These are phyloP conservation scores for Caenorhabditis briggsae DNA, from an alignment of 1,140 invertebrate species.

Conservation along the genomic window DNA sequence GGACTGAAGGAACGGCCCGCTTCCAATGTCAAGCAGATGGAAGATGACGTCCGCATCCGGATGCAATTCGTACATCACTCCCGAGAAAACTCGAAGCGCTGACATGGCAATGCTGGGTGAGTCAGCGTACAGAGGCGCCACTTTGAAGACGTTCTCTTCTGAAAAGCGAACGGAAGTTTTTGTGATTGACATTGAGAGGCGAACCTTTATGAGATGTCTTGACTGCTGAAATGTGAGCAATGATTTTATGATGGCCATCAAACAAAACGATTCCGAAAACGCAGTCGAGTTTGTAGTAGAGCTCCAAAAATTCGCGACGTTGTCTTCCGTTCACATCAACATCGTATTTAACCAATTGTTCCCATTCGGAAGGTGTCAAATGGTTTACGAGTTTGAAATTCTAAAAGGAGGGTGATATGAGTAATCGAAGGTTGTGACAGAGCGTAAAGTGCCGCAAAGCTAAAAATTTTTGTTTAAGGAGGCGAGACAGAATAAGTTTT, in stretches of 20 bases:
- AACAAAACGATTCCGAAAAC: slow-evolving; percentile 32
- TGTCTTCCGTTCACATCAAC: slow-evolving; percentile 3
- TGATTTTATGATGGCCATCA: slow-evolving; percentile 33
- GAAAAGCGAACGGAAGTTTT: background rate
- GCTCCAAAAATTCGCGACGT: background rate
- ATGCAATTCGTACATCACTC: slow-evolving; percentile 47
- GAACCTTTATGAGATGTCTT: background rate
- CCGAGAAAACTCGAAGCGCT: slow-evolving; percentile 46
- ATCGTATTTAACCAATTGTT: slow-evolving; percentile 2
- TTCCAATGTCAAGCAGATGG: slow-evolving; percentile 22
- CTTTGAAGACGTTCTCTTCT: slow-evolving; percentile 41
- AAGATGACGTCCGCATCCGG: slow-evolving; percentile 36
- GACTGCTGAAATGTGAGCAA: slow-evolving; percentile 42
- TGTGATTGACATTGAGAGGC: background rate
- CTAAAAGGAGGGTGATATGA: background rate
- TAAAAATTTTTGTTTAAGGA: no score
- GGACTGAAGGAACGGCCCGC: slow-evolving; percentile 28
- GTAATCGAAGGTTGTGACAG: no score
- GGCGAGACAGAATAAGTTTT: no score
- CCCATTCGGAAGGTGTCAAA: slow-evolving; percentile 4
- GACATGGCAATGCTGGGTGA: slow-evolving; percentile 25
- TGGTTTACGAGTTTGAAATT: background rate
- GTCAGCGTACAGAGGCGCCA: slow-evolving; percentile 37
- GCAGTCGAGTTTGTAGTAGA: background rate
- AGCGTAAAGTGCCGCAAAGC: no score